phyloP scores from a whole-genome alignment of 2,797 vertebrate genomes.

The Notoglanidium macrostoma region DNA sequence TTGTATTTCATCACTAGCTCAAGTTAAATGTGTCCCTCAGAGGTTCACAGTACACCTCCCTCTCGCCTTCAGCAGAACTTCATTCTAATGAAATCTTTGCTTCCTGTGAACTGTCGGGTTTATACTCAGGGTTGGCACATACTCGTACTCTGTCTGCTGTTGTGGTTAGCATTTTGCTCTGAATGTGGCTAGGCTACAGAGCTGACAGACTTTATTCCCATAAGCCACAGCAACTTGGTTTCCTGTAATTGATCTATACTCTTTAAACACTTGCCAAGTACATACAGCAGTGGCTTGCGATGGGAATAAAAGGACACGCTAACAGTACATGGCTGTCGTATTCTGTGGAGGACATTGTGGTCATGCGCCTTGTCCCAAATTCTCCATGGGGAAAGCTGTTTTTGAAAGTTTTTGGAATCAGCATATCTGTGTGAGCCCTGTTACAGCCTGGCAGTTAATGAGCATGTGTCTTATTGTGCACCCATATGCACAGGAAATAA shows the following conservation, averaged over 20 bases:
- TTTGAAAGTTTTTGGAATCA: not conserved
- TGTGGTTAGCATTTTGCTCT: not conserved
- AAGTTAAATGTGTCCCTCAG: not conserved
- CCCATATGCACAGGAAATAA: not conserved
- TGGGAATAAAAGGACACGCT: not conserved
- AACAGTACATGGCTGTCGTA: not conserved
- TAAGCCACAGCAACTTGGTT: not conserved
- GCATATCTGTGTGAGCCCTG: not conserved
- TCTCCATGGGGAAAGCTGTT: not conserved
- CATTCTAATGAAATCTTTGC: not conserved
- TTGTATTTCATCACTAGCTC: not conserved
- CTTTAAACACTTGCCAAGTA: not conserved
- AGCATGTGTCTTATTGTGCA: not conserved
- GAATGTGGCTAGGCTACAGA: not conserved
- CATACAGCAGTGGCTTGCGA: not conserved
- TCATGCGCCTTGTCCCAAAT: not conserved
- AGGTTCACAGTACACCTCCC: not conserved
- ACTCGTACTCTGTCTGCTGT: not conserved
- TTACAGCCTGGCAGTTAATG: not conserved
- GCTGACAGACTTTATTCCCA: not conserved
- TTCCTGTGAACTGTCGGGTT: not conserved
- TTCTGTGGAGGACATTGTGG: not conserved
- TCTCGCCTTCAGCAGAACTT: not conserved
- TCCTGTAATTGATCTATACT: not conserved
- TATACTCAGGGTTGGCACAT: not conserved